These are phyloP conservation scores for Copsychus sechellarum DNA, from an alignment of 2,113 vertebrate species.

Conservation along the genomic window DNA sequence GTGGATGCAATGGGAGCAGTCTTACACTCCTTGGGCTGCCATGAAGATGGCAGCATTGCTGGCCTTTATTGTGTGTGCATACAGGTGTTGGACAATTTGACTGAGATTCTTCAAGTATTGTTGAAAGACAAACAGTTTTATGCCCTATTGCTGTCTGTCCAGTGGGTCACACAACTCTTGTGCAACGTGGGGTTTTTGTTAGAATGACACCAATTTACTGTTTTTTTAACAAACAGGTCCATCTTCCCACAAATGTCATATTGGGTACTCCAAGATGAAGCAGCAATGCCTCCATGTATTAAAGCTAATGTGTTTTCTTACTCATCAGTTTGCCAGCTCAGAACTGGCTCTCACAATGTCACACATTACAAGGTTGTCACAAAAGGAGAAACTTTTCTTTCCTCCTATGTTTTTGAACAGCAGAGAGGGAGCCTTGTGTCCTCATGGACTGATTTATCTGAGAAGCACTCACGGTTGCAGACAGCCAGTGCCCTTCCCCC, in stretches of 20 bases:
- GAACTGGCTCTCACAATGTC: background rate
- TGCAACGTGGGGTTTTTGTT: accelerated
- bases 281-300: background rate
- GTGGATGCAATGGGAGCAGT: background rate
- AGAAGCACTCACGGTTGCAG: constrained; percentile 69
- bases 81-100: background rate
- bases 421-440: accelerated
- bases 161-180: background rate
- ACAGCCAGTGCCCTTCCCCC: constrained; percentile 71
- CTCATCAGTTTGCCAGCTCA: background rate
- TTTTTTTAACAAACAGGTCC: background rate
- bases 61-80: background rate
- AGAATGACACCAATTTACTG: background rate
- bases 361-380: background rate
- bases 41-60: background rate
- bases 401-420: background rate
- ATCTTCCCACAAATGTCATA: background rate
- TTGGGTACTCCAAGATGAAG: background rate
- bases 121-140: background rate
- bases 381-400: background rate
- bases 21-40: background rate
- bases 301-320: background rate
- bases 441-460: background rate
- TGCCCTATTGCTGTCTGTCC: background rate
- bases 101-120: background rate